Conservation (phyloP, 2,797 vertebrate genomes). For the Taenioides sp. region DNA sequence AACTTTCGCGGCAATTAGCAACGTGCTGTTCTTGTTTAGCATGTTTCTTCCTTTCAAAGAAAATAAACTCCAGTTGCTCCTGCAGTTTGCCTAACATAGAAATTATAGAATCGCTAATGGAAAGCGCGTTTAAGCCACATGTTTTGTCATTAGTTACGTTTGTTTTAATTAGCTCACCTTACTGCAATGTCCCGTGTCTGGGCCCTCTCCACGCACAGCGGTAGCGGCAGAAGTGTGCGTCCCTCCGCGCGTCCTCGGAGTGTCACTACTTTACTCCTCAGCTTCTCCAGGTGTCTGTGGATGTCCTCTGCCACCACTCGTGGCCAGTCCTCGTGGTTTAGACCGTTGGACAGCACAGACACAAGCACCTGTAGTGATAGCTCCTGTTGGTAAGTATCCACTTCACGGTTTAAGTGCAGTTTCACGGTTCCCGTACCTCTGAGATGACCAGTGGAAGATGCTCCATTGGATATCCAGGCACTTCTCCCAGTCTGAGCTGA, state of each 20-base stretch:
- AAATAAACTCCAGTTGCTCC: background rate
- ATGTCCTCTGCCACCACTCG: constrained; percentile 71
- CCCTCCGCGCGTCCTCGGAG: constrained; percentile 71
- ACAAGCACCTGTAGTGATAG: constrained; percentile 67
- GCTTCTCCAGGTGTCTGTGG: constrained; percentile 67
- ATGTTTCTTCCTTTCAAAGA: too few relatives aligned
- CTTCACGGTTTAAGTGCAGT: background rate
- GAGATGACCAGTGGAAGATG: constrained; percentile 79
- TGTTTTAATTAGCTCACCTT: constrained; percentile 40
- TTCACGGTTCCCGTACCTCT: constrained; percentile 62
- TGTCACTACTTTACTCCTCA: constrained; percentile 68
- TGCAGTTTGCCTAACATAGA: background rate
- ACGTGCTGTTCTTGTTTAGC: background rate
- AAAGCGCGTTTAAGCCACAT: background rate
- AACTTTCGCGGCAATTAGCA: background rate
- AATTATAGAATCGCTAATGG: too few relatives aligned
- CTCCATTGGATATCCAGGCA: constrained; percentile 76
- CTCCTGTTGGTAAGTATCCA: background rate
- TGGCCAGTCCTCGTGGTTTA: constrained; percentile 76
- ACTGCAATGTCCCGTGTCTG: constrained; percentile 45
- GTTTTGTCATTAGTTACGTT: background rate
- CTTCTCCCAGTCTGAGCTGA: constrained; percentile 71
- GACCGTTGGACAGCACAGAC: constrained; percentile 72
- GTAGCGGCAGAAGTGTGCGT: constrained; percentile 68
- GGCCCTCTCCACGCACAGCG: constrained; percentile 68